Conservation (phyloP, 2,113 vertebrate genomes). For the Gallinago paraguaiae region DNA sequence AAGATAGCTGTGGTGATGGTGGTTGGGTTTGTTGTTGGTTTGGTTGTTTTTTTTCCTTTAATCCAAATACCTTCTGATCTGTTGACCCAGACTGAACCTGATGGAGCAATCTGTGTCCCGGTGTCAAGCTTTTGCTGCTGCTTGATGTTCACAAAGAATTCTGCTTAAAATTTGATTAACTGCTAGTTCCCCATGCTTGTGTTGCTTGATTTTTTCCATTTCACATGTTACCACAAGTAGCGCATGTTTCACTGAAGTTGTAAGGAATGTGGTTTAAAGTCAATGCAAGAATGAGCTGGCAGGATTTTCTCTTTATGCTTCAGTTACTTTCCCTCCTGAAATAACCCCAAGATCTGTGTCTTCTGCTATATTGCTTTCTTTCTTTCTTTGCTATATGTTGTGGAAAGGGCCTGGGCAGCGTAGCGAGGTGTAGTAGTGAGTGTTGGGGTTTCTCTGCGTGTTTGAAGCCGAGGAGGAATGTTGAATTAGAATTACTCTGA, state of each 20-base stretch:
- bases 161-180: background rate
- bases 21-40: background rate
- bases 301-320: constrained; percentile 40
- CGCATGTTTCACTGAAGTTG: background rate
- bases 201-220: background rate
- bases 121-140: background rate
- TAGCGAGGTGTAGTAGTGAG: background rate
- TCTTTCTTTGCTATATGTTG: background rate
- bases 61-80: constrained; percentile 4
- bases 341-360: constrained; percentile 2
- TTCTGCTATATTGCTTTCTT: background rate
- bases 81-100: background rate
- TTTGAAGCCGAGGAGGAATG: constrained; percentile 1
- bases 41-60: background rate
- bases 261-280: constrained; percentile 44
- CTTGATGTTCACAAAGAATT: background rate
- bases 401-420: background rate
- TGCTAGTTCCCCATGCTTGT: background rate
- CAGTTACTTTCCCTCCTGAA: constrained; percentile 48
- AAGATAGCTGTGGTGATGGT: background rate
- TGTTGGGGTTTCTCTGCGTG: background rate
- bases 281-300: constrained; percentile 48
- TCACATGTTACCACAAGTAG: constrained; percentile 20
- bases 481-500: constrained; percentile 8
- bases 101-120: background rate